Evolutionary conservation across 1,140 invertebrate species (phyloP).

Genomic region (Hirudo medicinalis): DNA sequence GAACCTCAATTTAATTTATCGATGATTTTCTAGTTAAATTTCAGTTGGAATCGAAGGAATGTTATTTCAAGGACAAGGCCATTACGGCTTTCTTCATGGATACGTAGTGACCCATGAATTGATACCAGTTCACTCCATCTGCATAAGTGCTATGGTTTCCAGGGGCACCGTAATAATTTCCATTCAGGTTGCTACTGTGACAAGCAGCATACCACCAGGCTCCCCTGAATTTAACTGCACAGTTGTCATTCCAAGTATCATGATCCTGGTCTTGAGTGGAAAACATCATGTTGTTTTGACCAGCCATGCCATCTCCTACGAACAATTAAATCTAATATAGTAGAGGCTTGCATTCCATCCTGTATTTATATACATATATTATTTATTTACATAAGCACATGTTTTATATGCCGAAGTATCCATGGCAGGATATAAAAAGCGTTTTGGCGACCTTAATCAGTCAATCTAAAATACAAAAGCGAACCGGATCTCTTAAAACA

Average conservation of each 20-base stretch:
- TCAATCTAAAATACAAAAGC: no score
- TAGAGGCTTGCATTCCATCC: no score
- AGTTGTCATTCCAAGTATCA: conserved; percentile 17
- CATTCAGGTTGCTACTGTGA: conserved; percentile 38
- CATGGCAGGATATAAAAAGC: no score
- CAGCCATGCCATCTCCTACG: background rate
- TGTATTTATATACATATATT: no score
- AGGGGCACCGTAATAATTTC: conserved; percentile 36
- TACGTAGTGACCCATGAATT: conserved; percentile 8
- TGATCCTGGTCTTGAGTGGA: conserved; percentile 15
- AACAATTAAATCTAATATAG: background rate
- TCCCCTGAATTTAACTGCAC: conserved; percentile 29
- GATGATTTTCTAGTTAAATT: no score
- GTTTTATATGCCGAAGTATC: no score
- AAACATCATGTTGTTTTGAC: conserved; percentile 13
- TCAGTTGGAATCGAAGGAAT: no score
- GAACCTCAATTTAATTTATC: no score
- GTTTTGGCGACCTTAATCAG: no score
- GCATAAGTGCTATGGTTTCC: conserved; percentile 13
- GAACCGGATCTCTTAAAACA: no score
- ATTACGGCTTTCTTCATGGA: conserved; percentile 12
- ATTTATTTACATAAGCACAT: no score
- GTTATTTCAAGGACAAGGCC: no score
- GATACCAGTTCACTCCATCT: conserved; percentile 13
- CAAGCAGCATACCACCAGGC: conserved; percentile 41